Evolutionary conservation across 2,888 invertebrate species (phyloP), one percentile per base, ranked within the genome.

Genomic region (Caenorhabditis afra): DNA sequence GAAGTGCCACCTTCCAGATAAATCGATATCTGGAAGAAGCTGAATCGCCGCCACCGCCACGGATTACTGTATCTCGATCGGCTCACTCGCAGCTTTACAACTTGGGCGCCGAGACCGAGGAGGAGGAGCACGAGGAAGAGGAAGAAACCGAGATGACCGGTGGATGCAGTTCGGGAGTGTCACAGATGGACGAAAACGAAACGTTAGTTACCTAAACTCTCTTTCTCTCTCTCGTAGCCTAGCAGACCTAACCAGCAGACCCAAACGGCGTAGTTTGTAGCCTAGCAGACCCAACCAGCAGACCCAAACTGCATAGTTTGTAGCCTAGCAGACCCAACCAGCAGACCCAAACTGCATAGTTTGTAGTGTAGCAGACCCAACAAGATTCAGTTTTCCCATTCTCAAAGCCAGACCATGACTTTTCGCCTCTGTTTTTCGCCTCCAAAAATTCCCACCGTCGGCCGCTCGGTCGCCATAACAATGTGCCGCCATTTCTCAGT

Each of bases 1-100:
- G 81, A 16, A 70, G 76, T 1, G 68, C 74, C 23, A 81, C 83
- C 5, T 75, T 83, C 68, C 83, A 83, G 73, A 57, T 79, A 11
- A 74, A 57, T 53, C 52, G 65, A 53, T 62, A 77, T 37, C 20
- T 62, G 39, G 67, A 55, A 44, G 70, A 65, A 16, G 65, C 18
- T 23, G 49, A 59, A 57, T 45, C 65, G 1, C 45, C 58, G n/a
- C 52, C 58, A 11, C 64, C 61, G 1, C 39, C 47, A 1, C 44
- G 49, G 37, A 57, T 81, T 11, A 68, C 70, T 3, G 70, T 71
- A 44, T 79, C 81, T 22, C 75, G 81, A 3, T 81, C 81, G 22
- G 81, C 81, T 10, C 81, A 81, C 67, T 65, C 66, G 1, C 68
- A 73, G 10, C 58, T 81, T 3, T 78, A 78, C 29, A 74, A 75